Evolutionary conservation across 2,113 vertebrate genomes (phyloP), one percentile per base, ranked within the genome.

Genomic region (Sterrhoptilus dennistouni): DNA sequence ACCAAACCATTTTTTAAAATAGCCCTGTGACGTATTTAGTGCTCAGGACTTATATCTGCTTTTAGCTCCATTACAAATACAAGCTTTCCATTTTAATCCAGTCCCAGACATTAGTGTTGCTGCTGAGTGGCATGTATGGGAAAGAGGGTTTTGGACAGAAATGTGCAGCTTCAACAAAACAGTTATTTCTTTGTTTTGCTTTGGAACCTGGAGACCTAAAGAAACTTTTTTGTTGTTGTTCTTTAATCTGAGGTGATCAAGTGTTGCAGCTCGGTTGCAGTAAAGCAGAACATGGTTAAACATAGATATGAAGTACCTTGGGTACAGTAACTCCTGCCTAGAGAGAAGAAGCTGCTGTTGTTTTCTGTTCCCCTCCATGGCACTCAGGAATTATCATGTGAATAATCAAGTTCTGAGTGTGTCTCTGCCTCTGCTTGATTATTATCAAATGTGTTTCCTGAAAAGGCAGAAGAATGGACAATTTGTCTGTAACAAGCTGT

Each of bases 81-180:
- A 31, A 70, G 52, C 82, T 91, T 94, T 75, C 92, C 52, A 63
- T 79, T 94, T 94, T 90, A 77, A 70, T 80, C 83, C 47, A 6
- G 61, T 5, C 66, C 29, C 64, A 14, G 64, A 75, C 68, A 31
- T 79, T 4, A n/a, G 17, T 9, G 12, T 38, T 83, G 59, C 50
- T 85, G 19, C 53, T 29, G 36, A 76, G 42, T 19, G 52, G 31
- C 75, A 2, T 8, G 22, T 17, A 9, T 81, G 33, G 40, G 72
- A 72, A 83, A 59, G 33, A 66, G 40, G 29, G 28, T 38, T 71
- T n/a, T 68, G 64, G 52, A 6, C 29, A 53, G 66, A 56, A 57
- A 66, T 11, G 9, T 40, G 27, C 54, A 25, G 18, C 78, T 85
- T 65, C 53, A 38, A 38, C 54, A 64, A 54, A 40, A 44, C 38